Percentiles rank a stretch among this genome's conserved stretches.
Conservation (phyloP, 2,113 vertebrate genomes). For the Melierax canorus region DNA sequence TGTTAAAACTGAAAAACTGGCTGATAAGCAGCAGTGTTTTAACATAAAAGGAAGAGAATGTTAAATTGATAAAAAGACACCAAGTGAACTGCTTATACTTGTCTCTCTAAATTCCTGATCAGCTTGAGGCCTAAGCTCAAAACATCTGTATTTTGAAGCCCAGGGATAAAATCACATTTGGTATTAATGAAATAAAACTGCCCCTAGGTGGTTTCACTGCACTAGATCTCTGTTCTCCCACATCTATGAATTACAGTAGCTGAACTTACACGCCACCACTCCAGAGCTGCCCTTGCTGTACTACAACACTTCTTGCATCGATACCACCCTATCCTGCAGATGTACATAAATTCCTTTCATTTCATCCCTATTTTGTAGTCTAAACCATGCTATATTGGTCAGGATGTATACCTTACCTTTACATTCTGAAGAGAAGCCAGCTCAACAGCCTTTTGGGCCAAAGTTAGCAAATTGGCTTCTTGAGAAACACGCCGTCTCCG, state of each 20-base stretch:
- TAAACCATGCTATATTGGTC: background rate
- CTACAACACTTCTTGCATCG: background rate
- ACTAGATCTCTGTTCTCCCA: background rate
- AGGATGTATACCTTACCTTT: slow-evolving; percentile 59
- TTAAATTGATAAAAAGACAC: background rate
- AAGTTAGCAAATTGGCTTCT: slow-evolving; percentile 92
- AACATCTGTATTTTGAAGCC: background rate
- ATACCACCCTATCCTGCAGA: background rate
- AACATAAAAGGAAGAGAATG: background rate
- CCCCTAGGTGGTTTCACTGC: background rate
- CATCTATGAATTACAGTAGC: background rate
- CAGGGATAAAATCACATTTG: background rate
- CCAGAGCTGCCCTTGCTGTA: background rate
- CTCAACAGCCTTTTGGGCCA: slow-evolving; percentile 94
- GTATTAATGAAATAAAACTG: background rate
- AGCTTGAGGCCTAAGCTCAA: background rate
- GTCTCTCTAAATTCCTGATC: background rate
- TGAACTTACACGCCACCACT: background rate
- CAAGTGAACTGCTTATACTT: background rate
- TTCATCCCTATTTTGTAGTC: background rate
- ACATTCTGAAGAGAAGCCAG: slow-evolving; percentile 85
- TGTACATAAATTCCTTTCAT: background rate
- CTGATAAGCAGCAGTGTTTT: background rate
- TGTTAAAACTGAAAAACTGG: background rate
- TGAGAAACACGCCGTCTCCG: slow-evolving; percentile 88